A percentile compares a stretch with the other conserved stretches of the same genome.
These are phyloP conservation scores for Sarcophaga subvicina DNA, from an alignment of 2,888 invertebrate genomes.

Conservation along the genomic window DNA sequence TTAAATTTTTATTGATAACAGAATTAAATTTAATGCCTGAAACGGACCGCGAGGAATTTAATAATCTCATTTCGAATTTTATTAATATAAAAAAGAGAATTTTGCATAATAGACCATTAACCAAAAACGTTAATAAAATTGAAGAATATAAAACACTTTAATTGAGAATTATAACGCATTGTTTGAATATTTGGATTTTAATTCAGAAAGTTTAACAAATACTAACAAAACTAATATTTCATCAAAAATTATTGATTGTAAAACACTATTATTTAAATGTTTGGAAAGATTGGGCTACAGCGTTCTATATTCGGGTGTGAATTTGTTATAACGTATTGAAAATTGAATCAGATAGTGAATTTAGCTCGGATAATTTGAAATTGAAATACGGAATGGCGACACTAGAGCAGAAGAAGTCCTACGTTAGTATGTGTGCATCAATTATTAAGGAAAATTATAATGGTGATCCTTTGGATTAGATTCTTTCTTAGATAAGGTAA, in stretches of 20 bases:
- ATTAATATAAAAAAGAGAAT: background rate
- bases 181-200: too few species aligned
- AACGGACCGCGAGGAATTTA: too few species aligned
- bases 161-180: background rate
- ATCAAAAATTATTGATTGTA: constrained; percentile 6
- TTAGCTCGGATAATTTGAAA: background rate
- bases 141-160: background rate
- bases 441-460: constrained; percentile 21
- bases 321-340: constrained; percentile 1
- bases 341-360: background rate
- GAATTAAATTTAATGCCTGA: too few species aligned
- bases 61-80: background rate
- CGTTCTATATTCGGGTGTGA: background rate
- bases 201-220: too few species aligned
- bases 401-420: constrained; percentile 4
- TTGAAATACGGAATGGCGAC: constrained; percentile 6
- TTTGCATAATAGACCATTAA: constrained; percentile 15
- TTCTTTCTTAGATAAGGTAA: constrained; percentile 25
- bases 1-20: too few species aligned
- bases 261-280: background rate
- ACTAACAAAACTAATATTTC: background rate
- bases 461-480: constrained; percentile 8
- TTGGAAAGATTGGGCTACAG: constrained; percentile 5
- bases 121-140: background rate
- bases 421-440: constrained; percentile 12